Conservation (phyloP, 64 coral and sea anemone species). For the Hydrozoanthus tunicans region DNA sequence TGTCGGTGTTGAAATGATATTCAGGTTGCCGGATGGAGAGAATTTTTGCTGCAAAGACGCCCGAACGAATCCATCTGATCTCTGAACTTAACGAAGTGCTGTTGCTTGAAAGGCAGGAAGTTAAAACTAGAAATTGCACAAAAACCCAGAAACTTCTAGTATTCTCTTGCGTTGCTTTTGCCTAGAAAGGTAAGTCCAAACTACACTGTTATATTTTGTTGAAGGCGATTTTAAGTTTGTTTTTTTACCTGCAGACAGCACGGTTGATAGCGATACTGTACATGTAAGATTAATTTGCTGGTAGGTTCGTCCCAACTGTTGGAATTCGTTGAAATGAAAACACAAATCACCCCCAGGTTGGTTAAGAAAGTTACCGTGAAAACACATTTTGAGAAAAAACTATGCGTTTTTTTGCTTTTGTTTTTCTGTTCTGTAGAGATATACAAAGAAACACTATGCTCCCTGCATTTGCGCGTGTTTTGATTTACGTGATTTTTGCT, state of each 20-base stretch:
- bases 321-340: neutral
- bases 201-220: neutral
- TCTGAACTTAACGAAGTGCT: conserved; percentile 34
- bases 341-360: neutral
- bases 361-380: too few species aligned
- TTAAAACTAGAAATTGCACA: conserved; percentile 1
- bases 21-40: conserved; percentile 27
- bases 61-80: conserved; percentile 13
- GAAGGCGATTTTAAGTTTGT: neutral
- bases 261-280: neutral
- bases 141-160: neutral
- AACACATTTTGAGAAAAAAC: too few species aligned
- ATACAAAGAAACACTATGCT: too few species aligned
- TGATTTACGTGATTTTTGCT: too few species aligned
- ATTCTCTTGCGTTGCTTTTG: neutral
- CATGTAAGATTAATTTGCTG: neutral
- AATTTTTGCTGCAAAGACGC: conserved; percentile 11
- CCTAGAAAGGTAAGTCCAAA: conserved; percentile 20
- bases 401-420: too few species aligned
- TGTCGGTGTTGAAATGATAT: conserved; percentile 43
- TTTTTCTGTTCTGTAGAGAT: too few species aligned
- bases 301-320: neutral
- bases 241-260: neutral
- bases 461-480: too few species aligned
- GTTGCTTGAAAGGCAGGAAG: conserved; percentile 44